Base-by-base conservation (phyloP, 2,888 invertebrate species). In the Drosophila ezoana region DNA sequence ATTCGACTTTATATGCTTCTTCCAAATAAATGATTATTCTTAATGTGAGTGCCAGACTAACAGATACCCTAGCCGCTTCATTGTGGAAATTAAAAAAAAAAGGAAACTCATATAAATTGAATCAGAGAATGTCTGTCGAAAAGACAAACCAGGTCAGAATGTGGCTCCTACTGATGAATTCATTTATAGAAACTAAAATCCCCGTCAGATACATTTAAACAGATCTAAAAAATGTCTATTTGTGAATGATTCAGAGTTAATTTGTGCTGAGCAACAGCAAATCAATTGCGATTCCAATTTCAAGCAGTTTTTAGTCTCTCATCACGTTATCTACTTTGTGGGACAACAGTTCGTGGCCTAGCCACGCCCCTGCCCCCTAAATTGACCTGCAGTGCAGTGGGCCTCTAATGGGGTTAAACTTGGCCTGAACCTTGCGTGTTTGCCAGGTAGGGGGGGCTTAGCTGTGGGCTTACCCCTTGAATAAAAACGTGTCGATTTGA, bases 401-500 rank as follows among this genome's bases (percentile, higher is more conserved):
- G 53, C 33, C 16, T n/a, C 8, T 51, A 41, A 44, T 62, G 57
- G 76, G 87, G 74, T 68, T 80, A 61, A 81, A 35, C 59, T 53
- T 43, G 58, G 52, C 60, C 57, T 51, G 65, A 66, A 68, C 61
- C 38, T 82, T 76, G 87, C 85, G 81, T 81, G 87, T 65, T 47
- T 35, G 37, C n/a, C 37, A 2, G 16, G 38, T 0, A 0, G 14
- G 11, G 6, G 43, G n/a, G 37, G n/a, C 40, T 37, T 1, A 14
- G 49, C 23, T 3, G 38, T 14, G 23, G 38, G 54, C n/a, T 35
- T 9, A 32, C 18, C 11, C 67, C 53, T 60, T 67, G 60, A 35
- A n/a, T 56, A 72, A 72, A 62, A 61, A 87, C 76, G 87, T 87
- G 84, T 89, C 89, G 87, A 89, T 81, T 85, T 85, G 89, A 85